These are phyloP conservation scores for Emydocephalus ijimae DNA, from an alignment of 2,113 vertebrate genomes.

Conservation along the genomic window DNA sequence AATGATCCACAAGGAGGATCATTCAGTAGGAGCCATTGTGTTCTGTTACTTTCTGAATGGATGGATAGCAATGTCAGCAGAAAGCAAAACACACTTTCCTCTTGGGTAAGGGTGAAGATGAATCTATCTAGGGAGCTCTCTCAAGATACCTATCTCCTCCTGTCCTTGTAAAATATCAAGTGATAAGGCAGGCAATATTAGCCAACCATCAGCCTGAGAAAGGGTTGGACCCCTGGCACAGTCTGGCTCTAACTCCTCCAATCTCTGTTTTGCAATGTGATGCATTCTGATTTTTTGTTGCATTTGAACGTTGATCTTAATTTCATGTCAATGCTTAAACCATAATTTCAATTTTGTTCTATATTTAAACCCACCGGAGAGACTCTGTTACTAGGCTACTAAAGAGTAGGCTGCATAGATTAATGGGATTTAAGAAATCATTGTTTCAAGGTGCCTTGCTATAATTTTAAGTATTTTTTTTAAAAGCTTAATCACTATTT, in stretches of 20 bases:
- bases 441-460: neutral
- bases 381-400: neutral
- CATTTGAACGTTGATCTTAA: neutral
- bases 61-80: neutral
- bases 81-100: neutral
- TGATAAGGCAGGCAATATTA: neutral
- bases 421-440: neutral
- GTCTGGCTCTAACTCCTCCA: neutral
- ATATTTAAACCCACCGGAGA: neutral
- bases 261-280: neutral
- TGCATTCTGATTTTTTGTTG: neutral
- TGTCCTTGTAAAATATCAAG: neutral
- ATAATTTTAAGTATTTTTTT: neutral
- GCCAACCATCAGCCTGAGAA: neutral
- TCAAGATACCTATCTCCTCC: neutral
- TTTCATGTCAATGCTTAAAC: neutral
- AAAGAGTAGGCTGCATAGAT: neutral
- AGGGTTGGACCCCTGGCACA: neutral
- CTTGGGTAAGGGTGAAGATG: neutral
- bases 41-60: neutral
- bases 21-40: neutral
- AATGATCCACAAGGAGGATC: neutral
- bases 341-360: neutral
- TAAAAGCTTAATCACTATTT: neutral
- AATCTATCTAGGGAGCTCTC: neutral